A percentile compares a stretch with the other conserved stretches of the same genome.
Evolutionary conservation across 2,888 invertebrate genomes (phyloP).

Genomic region (Gibbula magus): DNA sequence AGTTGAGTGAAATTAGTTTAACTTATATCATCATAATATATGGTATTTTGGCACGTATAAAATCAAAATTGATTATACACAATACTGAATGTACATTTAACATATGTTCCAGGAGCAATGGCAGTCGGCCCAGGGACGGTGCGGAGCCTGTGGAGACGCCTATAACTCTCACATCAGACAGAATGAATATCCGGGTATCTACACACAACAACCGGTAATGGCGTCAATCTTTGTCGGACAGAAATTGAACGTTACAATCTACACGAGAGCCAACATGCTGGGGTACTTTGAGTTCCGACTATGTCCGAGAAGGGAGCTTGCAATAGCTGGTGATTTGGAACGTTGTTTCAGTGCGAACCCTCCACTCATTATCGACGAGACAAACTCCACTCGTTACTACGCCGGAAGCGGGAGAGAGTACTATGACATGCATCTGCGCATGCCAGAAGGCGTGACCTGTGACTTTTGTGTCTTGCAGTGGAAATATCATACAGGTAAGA

Average conservation of each 20-base stretch:
- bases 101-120: slow-evolving; percentile 36
- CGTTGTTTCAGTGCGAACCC: slow-evolving; percentile 10
- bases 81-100: background rate
- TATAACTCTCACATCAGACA: slow-evolving; percentile 9
- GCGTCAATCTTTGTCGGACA: slow-evolving; percentile 4
- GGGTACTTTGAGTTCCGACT: slow-evolving; percentile 43
- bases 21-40: too few relatives aligned
- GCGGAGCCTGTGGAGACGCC: slow-evolving; percentile 42
- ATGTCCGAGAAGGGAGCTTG: slow-evolving; percentile 35
- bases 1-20: too few relatives aligned
- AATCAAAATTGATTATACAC: too few relatives aligned
- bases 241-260: slow-evolving; percentile 38
- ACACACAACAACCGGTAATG: slow-evolving; percentile 29
- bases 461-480: slow-evolving; percentile 40
- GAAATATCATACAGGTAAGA: slow-evolving; percentile 43
- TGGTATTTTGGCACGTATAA: too few relatives aligned
- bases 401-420: slow-evolving; percentile 39
- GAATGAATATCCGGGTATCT: slow-evolving; percentile 42
- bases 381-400: slow-evolving; percentile 32
- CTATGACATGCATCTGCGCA: slow-evolving; percentile 37
- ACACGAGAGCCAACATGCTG: slow-evolving; percentile 37
- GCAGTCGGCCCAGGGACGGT: slow-evolving; percentile 29
- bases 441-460: slow-evolving; percentile 32
- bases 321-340: background rate
- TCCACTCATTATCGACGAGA: slow-evolving; percentile 33